These are phyloP conservation scores for Argyrosomus regius DNA, from an alignment of 2,797 vertebrate species.

Conservation along the genomic window DNA sequence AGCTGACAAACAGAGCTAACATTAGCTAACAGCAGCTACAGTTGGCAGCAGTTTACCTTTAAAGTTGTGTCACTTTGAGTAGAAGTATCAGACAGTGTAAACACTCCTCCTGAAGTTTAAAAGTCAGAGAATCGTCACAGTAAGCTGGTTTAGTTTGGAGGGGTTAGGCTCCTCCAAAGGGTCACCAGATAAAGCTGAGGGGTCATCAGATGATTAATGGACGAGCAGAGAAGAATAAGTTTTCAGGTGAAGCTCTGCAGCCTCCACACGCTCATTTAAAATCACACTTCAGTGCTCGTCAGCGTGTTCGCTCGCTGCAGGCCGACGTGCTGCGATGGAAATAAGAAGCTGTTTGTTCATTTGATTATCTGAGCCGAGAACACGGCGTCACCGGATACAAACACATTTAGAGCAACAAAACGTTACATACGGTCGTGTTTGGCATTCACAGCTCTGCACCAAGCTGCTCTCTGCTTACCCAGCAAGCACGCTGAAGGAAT, in stretches of 20 bases:
- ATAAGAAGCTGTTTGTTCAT: neutral
- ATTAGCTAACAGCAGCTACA: too few species aligned
- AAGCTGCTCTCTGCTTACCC: constrained; percentile 44
- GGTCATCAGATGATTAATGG: neutral
- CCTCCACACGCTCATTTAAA: constrained; percentile 17
- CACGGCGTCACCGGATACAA: neutral
- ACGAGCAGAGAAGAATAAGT: neutral
- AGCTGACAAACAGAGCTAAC: too few species aligned
- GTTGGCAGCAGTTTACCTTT: too few species aligned
- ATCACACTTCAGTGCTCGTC: constrained; percentile 4
- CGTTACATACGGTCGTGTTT: neutral
- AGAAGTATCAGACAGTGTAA: too few species aligned
- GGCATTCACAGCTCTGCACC: constrained; percentile 20
- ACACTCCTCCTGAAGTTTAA: too few species aligned
- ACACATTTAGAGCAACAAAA: constrained; percentile 1
- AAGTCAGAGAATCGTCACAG: too few species aligned
- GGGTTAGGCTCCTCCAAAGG: neutral
- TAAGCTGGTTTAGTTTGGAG: too few species aligned
- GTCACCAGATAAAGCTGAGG: neutral
- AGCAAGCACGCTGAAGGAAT: constrained; percentile 14
- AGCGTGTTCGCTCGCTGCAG: too few species aligned
- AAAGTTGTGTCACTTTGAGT: too few species aligned
- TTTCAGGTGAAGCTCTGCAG: neutral
- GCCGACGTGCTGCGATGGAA: too few species aligned
- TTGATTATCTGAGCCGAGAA: constrained; percentile 5